A percentile compares a stretch with the other conserved stretches of the same genome.
Conservation (phyloP, 2,797 vertebrate genomes). For the Otolemur crassicaudatus region DNA sequence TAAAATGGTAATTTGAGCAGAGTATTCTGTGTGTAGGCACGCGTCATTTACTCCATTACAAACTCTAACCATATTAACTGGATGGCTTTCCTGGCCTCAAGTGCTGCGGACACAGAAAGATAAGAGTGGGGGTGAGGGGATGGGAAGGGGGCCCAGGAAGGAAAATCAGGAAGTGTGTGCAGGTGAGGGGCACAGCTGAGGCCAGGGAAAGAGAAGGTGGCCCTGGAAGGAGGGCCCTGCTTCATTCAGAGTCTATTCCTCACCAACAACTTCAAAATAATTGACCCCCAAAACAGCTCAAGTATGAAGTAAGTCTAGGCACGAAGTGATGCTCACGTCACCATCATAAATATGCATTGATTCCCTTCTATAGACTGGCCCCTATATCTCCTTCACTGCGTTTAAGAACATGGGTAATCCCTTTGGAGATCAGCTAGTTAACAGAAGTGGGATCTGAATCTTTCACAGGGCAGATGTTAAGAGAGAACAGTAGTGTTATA, state of each 20-base stretch:
- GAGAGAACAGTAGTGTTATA: background rate
- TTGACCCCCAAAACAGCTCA: background rate
- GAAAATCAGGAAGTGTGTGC: background rate
- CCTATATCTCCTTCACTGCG: background rate
- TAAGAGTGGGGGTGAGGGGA: background rate
- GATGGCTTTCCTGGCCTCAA: background rate
- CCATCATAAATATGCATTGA: background rate
- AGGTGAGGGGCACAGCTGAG: too few species aligned
- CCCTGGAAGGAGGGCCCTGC: background rate
- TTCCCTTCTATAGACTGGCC: background rate
- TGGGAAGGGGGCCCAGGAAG: background rate
- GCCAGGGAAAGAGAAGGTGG: background rate
- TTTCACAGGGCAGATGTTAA: background rate
- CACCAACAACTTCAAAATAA: background rate
- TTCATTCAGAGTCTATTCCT: background rate
- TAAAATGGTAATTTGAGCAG: conserved; percentile 50
- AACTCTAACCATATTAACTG: background rate
- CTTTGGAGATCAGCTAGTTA: background rate
- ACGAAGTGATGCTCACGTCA: background rate
- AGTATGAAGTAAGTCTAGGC: background rate
- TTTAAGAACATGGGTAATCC: conserved; percentile 41
- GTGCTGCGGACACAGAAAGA: background rate
- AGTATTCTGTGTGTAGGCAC: background rate
- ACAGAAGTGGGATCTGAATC: background rate
- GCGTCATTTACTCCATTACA: background rate